These are phyloP conservation scores for Siniperca chuatsi DNA, from an alignment of 2,113 vertebrate species.

Conservation along the genomic window DNA sequence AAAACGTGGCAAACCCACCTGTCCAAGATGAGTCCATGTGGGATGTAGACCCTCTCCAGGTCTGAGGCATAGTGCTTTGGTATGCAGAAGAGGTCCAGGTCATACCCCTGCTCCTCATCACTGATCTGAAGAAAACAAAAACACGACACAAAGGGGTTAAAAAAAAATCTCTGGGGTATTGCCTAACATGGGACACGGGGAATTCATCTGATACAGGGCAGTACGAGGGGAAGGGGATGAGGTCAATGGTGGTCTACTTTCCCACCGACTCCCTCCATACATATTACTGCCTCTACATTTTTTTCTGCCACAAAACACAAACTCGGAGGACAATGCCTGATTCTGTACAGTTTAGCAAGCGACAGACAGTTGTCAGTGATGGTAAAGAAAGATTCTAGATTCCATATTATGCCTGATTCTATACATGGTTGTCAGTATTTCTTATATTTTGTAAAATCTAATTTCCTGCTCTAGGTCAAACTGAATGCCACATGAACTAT, in stretches of 20 bases:
- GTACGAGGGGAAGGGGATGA: not conserved
- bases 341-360: constrained; percentile 11
- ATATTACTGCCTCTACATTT: not conserved
- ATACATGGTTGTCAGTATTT: constrained; percentile 2
- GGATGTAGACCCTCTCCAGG: constrained; percentile 96
- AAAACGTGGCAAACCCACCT: constrained; percentile 83
- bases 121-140: constrained; percentile 88
- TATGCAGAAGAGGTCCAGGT: constrained; percentile 98
- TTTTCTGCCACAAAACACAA: constrained; percentile 16
- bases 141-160: constrained; percentile 18
- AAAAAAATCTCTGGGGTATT: constrained; percentile 23
- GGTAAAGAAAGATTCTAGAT: not conserved
- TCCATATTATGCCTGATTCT: not conserved
- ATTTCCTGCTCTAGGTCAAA: constrained; percentile 41
- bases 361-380: not conserved
- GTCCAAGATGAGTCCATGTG: constrained; percentile 98
- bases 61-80: constrained; percentile 95
- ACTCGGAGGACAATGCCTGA: not conserved
- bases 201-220: constrained; percentile 18
- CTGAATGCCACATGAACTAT: constrained; percentile 44
- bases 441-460: constrained; percentile 33
- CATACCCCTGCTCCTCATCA: constrained; percentile 96
- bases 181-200: constrained; percentile 7
- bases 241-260: constrained; percentile 21
- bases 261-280: not conserved